phyloP scores from a whole-genome alignment of 2,888 invertebrate species.

The Amphimallon solstitiale region DNA sequence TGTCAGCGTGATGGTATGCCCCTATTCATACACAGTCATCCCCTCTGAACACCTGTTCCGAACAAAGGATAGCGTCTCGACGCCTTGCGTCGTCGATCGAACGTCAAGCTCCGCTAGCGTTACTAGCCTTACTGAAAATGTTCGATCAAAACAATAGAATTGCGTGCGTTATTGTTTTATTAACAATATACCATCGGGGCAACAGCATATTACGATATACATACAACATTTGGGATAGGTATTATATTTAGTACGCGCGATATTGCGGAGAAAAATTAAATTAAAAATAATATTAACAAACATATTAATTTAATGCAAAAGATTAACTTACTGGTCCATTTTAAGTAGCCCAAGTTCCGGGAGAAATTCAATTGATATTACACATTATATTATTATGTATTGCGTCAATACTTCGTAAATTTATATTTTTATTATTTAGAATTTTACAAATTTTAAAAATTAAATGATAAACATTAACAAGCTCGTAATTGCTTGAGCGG shows the following conservation, averaged over 20 bases:
- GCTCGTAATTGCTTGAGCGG: too few relatives aligned
- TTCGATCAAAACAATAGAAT: constrained; percentile 39
- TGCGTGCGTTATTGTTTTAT: constrained; percentile 33
- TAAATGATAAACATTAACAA: too few relatives aligned
- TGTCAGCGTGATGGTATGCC: background rate
- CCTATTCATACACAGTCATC: constrained; percentile 1
- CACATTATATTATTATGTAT: constrained; percentile 17
- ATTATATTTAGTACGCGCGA: background rate
- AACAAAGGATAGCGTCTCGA: constrained; percentile 55
- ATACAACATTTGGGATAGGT: constrained; percentile 35
- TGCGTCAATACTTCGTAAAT: background rate
- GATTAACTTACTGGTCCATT: constrained; percentile 35
- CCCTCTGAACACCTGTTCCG: constrained; percentile 55
- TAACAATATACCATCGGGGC: too few relatives aligned
- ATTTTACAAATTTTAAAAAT: too few relatives aligned
- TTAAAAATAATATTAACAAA: constrained; percentile 10
- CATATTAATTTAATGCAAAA: constrained; percentile 2
- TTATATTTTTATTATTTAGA: background rate
- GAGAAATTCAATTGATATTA: constrained; percentile 8
- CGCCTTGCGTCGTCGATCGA: constrained; percentile 55
- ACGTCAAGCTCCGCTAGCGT: constrained; percentile 35
- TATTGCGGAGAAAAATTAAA: background rate
- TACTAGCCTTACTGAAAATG: constrained; percentile 44
- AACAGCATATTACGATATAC: constrained; percentile 44
- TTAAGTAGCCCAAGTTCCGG: constrained; percentile 20